These are phyloP conservation scores for Onychomys torridus DNA, from an alignment of 2,797 vertebrate genomes.

Conservation along the genomic window DNA sequence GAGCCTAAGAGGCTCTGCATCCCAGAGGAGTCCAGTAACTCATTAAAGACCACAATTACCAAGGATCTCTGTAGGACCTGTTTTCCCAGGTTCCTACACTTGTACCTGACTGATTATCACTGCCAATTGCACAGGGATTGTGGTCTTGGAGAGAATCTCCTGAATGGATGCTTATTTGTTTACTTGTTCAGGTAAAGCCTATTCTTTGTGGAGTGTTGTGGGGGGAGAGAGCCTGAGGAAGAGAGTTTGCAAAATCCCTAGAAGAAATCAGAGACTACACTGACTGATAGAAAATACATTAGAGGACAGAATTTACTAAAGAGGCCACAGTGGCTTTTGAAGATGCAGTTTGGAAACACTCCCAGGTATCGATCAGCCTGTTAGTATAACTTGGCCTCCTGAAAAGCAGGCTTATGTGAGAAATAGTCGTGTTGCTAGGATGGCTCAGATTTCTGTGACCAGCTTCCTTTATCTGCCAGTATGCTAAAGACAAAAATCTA, in stretches of 20 bases:
- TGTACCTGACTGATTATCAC: not conserved
- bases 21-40: slow-evolving; percentile 53
- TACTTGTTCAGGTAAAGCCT: not conserved
- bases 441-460: not conserved
- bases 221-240: not conserved
- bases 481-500: not conserved
- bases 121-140: not conserved
- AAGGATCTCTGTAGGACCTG: not conserved
- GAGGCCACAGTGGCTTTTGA: no score
- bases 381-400: no score
- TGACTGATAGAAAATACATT: no score
- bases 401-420: no score
- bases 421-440: no score
- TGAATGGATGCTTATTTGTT: not conserved
- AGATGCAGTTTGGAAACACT: no score
- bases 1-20: not conserved
- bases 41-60: slow-evolving; percentile 57
- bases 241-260: not conserved
- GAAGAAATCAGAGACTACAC: not conserved
- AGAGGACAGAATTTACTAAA: no score
- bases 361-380: no score
- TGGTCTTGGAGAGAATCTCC: not conserved
- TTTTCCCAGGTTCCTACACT: not conserved
- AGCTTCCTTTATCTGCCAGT: not conserved
- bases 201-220: not conserved